Conservation (phyloP, 1,140 invertebrate genomes). For the Monochamus saltuarius region DNA sequence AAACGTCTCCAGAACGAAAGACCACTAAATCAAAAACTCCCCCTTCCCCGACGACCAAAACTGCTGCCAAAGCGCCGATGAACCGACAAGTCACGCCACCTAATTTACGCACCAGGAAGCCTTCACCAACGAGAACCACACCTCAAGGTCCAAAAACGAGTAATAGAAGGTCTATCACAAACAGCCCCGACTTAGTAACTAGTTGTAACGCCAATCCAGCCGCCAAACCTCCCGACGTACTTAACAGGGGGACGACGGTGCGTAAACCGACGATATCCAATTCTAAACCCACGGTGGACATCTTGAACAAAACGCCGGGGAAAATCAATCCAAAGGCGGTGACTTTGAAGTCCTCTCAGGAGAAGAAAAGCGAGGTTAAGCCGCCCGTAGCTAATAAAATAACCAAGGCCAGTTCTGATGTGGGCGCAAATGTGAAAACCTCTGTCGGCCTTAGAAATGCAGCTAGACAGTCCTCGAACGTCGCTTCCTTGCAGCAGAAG, state of each 20-base stretch:
- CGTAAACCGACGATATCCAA: slow-evolving; percentile 36
- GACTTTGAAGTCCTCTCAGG: slow-evolving; percentile 38
- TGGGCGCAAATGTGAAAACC: slow-evolving; percentile 47
- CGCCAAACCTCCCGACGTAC: slow-evolving; percentile 63
- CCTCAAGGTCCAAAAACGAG: slow-evolving; percentile 46
- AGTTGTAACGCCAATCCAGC: slow-evolving; percentile 60
- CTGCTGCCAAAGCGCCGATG: slow-evolving; percentile 50
- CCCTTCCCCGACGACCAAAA: slow-evolving; percentile 50
- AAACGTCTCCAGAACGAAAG: slow-evolving; percentile 35
- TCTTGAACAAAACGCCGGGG: slow-evolving; percentile 30
- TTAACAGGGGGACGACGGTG: slow-evolving; percentile 51
- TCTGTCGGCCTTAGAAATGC: slow-evolving; percentile 51
- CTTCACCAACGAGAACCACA: slow-evolving; percentile 40
- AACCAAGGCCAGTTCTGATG: slow-evolving; percentile 35
- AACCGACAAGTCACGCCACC: slow-evolving; percentile 56
- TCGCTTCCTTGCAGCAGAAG: slow-evolving; percentile 72
- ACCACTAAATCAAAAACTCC: slow-evolving; percentile 35
- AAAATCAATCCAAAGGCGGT: slow-evolving; percentile 33
- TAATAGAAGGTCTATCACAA: slow-evolving; percentile 44
- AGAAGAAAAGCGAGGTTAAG: slow-evolving; percentile 43
- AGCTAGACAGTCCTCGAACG: slow-evolving; percentile 62
- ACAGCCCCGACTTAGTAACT: slow-evolving; percentile 71
- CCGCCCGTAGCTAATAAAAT: slow-evolving; percentile 39
- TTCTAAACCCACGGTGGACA: slow-evolving; percentile 34
- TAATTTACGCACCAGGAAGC: slow-evolving; percentile 51